Percentiles rank a stretch among this genome's conserved stretches.
These are phyloP conservation scores for Xestoiulus laeticollis DNA, from an alignment of 2,888 invertebrate genomes.

Conservation along the genomic window DNA sequence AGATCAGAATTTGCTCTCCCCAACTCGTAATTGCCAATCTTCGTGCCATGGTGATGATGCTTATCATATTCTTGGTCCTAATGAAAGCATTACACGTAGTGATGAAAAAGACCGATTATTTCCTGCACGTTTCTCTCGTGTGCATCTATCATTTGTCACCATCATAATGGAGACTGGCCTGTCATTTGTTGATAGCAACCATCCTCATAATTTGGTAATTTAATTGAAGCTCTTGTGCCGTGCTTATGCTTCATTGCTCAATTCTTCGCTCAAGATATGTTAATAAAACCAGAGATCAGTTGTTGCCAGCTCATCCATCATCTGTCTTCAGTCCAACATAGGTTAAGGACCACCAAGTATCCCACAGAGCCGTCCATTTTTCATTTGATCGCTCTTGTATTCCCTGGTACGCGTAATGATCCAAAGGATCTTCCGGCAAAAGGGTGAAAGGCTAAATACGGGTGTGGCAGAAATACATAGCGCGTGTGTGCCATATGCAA, in stretches of 20 bases:
- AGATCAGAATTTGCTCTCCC: background rate
- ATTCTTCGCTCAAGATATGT: background rate
- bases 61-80: background rate
- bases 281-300: background rate
- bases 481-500: background rate
- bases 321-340: background rate
- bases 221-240: background rate
- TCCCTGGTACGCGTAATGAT: background rate
- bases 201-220: background rate
- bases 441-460: background rate
- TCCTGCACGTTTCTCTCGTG: background rate
- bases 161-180: background rate
- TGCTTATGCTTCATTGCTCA: background rate
- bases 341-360: background rate
- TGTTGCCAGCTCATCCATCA: background rate
- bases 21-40: background rate
- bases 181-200: background rate
- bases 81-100: background rate
- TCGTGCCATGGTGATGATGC: background rate
- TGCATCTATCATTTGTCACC: background rate
- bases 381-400: background rate
- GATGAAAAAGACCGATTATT: background rate
- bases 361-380: background rate
- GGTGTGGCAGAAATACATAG: background rate
- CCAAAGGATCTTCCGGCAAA: background rate